These are phyloP conservation scores for Pleuronectes platessa DNA, from an alignment of 2,113 vertebrate genomes.

Conservation along the genomic window DNA sequence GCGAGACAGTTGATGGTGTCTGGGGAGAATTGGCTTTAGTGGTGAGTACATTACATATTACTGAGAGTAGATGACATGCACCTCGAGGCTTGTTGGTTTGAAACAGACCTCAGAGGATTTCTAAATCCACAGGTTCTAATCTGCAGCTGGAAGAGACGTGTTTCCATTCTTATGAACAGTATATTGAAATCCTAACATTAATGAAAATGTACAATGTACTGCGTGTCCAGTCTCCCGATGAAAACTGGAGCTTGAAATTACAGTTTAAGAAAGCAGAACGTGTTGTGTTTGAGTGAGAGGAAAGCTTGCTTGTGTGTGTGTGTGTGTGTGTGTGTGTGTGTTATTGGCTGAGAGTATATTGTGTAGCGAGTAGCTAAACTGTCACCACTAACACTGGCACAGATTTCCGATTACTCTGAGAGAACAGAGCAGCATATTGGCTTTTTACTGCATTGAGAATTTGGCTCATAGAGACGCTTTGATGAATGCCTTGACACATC, in stretches of 20 bases:
- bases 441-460: constrained; percentile 62
- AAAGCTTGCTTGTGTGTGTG: constrained; percentile 16
- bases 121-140: constrained; percentile 49
- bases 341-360: constrained; percentile 47
- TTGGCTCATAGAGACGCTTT: constrained; percentile 68
- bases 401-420: constrained; percentile 64
- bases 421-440: constrained; percentile 66
- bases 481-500: constrained; percentile 78
- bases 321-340: constrained; percentile 23
- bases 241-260: constrained; percentile 24
- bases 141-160: constrained; percentile 29
- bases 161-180: constrained; percentile 15
- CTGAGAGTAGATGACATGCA: constrained; percentile 54
- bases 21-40: constrained; percentile 51
- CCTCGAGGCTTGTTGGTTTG: constrained; percentile 54
- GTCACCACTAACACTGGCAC: constrained; percentile 54
- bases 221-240: neutral
- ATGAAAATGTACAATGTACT: constrained; percentile 32
- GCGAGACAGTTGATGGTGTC: constrained; percentile 44
- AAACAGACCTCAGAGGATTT: constrained; percentile 19
- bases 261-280: constrained; percentile 15
- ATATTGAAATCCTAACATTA: constrained; percentile 27
- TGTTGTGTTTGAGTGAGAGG: constrained; percentile 25
- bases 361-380: constrained; percentile 59
- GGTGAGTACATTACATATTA: constrained; percentile 63